Evolutionary conservation across 2,113 vertebrate genomes (phyloP), one percentile per base, ranked within the genome.

Genomic region (Laticauda colubrina): DNA sequence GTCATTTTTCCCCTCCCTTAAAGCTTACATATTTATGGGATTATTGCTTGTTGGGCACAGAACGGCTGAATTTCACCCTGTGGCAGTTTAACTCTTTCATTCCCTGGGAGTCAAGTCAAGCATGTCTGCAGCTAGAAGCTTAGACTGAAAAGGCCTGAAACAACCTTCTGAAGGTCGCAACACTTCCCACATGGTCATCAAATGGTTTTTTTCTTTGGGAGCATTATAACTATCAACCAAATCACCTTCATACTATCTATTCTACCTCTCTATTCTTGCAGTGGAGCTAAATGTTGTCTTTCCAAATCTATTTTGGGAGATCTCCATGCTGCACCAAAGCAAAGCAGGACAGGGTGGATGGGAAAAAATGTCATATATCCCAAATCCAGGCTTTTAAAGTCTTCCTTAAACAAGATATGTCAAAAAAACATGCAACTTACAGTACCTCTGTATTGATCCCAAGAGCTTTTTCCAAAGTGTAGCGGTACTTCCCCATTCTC

Each of bases 401-500:
- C 93, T 51, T 75, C 57, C 53, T 92, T 54, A 87, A 56, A 3
- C 29, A 88, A 3, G 85, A 91, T 89, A 93, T 4, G 61, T 56
- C 9, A 48, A 0, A 5, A 94, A 90, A 85, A 93, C 61, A 89
- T 0, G 54, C 11, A 21, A 95, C 9, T 94, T 93, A 91, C 45
- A 87, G 96, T 96, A 99, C 99, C 98, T 99, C 99, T 2, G 98
- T 98, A 96, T 98, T 98, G 96, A 99, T 98, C 26, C 99, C 99
- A 91, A 99, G 98, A n/a, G 98, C 98, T 94, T 98, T 98, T 95
- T 99, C 99, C 94, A 99, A 97, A 69, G 98, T 97, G 95, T 98
- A 98, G 90, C 98, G 98, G 95, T 99, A 99, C 92, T 99, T 99
- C 18, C 98, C 98, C 98, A 99, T 99, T 92, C 99, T 98, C 87